Evolutionary conservation across 2,113 vertebrate genomes (phyloP), one percentile per base, ranked within the genome.

Genomic region (Cebus imitator): DNA sequence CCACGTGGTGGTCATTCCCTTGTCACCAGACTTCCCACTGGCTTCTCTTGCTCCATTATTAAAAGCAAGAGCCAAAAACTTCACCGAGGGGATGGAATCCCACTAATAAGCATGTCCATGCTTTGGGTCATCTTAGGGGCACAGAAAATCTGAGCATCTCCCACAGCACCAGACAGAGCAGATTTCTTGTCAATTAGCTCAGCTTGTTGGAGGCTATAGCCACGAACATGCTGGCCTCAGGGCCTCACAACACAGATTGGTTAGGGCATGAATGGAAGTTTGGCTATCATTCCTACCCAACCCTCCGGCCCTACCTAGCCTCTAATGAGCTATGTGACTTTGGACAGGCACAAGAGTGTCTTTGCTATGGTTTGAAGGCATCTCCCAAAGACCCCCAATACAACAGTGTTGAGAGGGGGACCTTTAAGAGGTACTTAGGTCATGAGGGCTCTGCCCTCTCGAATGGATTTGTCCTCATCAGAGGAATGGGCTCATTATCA

Each of bases 1-100:
- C 13, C 25, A 73, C 40, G 8, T 4, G 88, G 72, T 17, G 43
- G 58, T 0, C 0, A 2, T 30, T 50, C 32, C 48, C 50, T 20
- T 45, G 5, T 35, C 50, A 37, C 0, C 17, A 16, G 86, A 4
- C 5, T 14, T 75, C 43, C 35, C 5, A 0, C 0, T 0, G 1
- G 27, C 85, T 79, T 90, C 55, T 90, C 80, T 30, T 73, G 66
- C 17, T 43, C 87, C 16, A 10, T 72, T 87, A 78, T 55, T 70
- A 82, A 87, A 94, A 1, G 25, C 37, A 87, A 61, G 72, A 45
- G 79, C 1, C 0, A 0, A 40, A 83, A 17, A 8, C 81, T 89
- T 58, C 79, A 20, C 35, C 0, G 20, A 78, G 20, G 21, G n/a
- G 82, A 48, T 25, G 2, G 89, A 88, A 73, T 86, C 73, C 76